Conservation (phyloP, 2,113 vertebrate genomes). For the Phrynosoma platyrhinos region DNA sequence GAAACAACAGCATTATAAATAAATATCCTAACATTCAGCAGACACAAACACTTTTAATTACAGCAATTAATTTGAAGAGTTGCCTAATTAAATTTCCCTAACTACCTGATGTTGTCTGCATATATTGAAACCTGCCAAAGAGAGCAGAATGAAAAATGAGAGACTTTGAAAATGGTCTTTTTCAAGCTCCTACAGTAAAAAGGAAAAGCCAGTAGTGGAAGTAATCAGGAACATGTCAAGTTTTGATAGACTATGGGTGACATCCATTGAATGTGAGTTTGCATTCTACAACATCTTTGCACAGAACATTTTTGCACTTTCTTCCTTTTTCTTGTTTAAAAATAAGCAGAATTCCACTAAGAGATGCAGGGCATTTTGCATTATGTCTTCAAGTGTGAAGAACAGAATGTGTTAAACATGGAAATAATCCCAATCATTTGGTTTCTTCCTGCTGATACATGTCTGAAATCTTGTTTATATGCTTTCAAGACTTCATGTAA, state of each 20-base stretch:
- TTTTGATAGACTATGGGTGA: conserved; percentile 49
- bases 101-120: conserved; percentile 55
- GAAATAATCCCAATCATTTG: conserved; percentile 55
- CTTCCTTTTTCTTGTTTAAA: conserved; percentile 37
- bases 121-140: conserved; percentile 60
- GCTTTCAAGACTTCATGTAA: conserved; percentile 42
- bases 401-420: conserved; percentile 43
- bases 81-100: conserved; percentile 71
- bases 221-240: conserved; percentile 52
- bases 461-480: conserved; percentile 55
- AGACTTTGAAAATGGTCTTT: conserved; percentile 59
- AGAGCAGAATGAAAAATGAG: conserved; percentile 62
- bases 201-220: conserved; percentile 59
- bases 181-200: conserved; percentile 64
- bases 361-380: conserved; percentile 37
- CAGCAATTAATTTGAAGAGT: conserved; percentile 69
- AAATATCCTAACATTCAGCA: conserved; percentile 69
- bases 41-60: conserved; percentile 71
- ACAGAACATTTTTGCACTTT: conserved; percentile 55
- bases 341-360: conserved; percentile 55
- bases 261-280: conserved; percentile 51
- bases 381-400: conserved; percentile 41
- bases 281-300: conserved; percentile 41
- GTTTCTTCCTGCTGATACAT: conserved; percentile 61
- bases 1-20: conserved; percentile 68